Evolutionary conservation across 2,888 invertebrate species (phyloP).

Genomic region (Cremastobaeus sp.): DNA sequence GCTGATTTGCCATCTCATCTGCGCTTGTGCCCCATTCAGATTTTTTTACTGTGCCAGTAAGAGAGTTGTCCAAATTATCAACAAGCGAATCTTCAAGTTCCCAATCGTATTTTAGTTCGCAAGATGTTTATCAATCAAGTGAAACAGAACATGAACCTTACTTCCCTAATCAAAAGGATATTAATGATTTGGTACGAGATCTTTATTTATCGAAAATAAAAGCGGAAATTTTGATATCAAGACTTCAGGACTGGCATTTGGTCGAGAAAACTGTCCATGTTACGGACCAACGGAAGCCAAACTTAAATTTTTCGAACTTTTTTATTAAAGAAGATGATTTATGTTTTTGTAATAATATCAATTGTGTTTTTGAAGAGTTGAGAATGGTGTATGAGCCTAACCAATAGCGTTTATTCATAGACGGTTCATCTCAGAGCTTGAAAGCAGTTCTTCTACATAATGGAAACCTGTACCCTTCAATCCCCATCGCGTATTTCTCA

Average conservation of each 20-base stretch:
- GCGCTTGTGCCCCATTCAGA: slow-evolving; percentile 7
- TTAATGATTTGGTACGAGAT: slow-evolving; percentile 16
- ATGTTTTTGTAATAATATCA: too few relatives aligned
- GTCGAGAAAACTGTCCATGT: slow-evolving; percentile 19
- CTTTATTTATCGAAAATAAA: slow-evolving; percentile 9
- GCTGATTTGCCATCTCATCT: slow-evolving; percentile 29
- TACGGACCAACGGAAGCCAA: slow-evolving; percentile 15
- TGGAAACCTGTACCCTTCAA: slow-evolving; percentile 65
- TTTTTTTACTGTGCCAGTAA: slow-evolving; percentile 9
- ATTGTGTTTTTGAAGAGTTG: slow-evolving; percentile 23
- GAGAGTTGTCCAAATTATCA: slow-evolving; percentile 12
- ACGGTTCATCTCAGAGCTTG: not conserved
- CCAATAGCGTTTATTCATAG: slow-evolving; percentile 13
- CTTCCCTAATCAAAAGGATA: slow-evolving; percentile 18
- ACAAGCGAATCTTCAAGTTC: slow-evolving; percentile 14
- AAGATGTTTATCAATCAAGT: slow-evolving; percentile 7
- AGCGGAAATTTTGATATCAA: slow-evolving; percentile 60
- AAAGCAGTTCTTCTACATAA: slow-evolving; percentile 65
- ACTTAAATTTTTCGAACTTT: slow-evolving; percentile 15
- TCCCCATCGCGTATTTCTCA: slow-evolving; percentile 67
- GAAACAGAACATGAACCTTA: slow-evolving; percentile 4
- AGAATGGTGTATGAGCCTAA: slow-evolving; percentile 9
- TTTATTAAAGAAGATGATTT: slow-evolving; percentile 19
- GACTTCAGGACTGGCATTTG: slow-evolving; percentile 58
- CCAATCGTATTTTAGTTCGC: slow-evolving; percentile 6